These are phyloP conservation scores for Paraescarpia echinospica DNA, from an alignment of 1,140 invertebrate genomes.

Conservation along the genomic window DNA sequence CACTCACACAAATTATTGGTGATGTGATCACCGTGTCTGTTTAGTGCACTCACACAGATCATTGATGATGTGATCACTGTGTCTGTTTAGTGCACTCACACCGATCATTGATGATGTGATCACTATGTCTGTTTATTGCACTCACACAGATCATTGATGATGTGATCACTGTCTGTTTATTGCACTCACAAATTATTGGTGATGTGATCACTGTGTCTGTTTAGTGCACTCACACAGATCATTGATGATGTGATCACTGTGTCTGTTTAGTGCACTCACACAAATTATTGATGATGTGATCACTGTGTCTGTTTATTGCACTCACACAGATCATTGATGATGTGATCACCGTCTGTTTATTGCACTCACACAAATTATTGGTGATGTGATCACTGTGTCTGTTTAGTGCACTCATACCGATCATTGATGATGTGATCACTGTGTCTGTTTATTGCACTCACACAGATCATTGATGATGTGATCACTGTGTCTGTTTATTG, in stretches of 20 bases:
- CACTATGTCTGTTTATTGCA: neutral
- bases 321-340: conserved; percentile 60
- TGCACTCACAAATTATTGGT: conserved; percentile 73
- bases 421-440: neutral
- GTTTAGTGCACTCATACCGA: too few relatives aligned
- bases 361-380: neutral
- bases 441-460: neutral
- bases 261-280: too few relatives aligned
- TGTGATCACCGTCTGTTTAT: too few relatives aligned
- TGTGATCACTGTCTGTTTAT: conserved; percentile 59
- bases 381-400: neutral
- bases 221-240: neutral
- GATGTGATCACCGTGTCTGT: conserved; percentile 84
- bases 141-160: neutral
- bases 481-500: too few relatives aligned
- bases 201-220: neutral
- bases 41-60: too few relatives aligned
- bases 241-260: neutral
- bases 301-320: neutral
- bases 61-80: too few relatives aligned
- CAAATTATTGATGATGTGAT: neutral
- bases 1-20: conserved; percentile 95
- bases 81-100: too few relatives aligned
- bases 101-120: too few relatives aligned
- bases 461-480: too few relatives aligned